Conservation (phyloP, 2,797 vertebrate genomes). For the Notolabrus celidotus region DNA sequence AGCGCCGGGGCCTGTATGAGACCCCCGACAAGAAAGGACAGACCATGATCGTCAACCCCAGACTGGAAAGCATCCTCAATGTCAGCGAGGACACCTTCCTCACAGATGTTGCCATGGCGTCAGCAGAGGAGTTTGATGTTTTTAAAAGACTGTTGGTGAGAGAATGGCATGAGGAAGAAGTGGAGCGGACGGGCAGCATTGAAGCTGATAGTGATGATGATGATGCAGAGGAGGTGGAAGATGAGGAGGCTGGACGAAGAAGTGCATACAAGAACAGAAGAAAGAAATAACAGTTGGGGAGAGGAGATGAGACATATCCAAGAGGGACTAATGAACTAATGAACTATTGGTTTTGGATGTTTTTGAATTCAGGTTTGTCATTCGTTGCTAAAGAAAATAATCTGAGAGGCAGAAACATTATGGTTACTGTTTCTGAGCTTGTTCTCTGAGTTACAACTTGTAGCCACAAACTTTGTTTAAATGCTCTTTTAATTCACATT, state of each 20-base stretch:
- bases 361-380: constrained; percentile 9
- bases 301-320: neutral
- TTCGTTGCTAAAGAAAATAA: neutral
- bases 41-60: constrained; percentile 87
- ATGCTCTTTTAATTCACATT: neutral
- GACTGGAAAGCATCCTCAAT: constrained; percentile 85
- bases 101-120: constrained; percentile 79
- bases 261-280: constrained; percentile 60
- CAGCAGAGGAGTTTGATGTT: constrained; percentile 88
- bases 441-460: neutral
- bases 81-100: constrained; percentile 85
- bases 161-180: constrained; percentile 84
- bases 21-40: constrained; percentile 94
- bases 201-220: constrained; percentile 49
- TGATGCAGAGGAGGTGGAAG: constrained; percentile 22
- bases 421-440: neutral
- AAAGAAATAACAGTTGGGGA: constrained; percentile 38
- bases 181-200: constrained; percentile 36
- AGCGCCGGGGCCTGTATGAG: constrained; percentile 91
- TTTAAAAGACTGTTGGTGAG: constrained; percentile 89
- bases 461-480: neutral
- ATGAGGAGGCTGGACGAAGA: constrained; percentile 47
- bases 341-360: constrained; percentile 4
- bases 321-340: constrained; percentile 18
- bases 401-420: constrained; percentile 32